A percentile compares a stretch with the other conserved stretches of the same genome.
Conservation (phyloP, 1,140 invertebrate species). For the Ganaspis sp. region DNA sequence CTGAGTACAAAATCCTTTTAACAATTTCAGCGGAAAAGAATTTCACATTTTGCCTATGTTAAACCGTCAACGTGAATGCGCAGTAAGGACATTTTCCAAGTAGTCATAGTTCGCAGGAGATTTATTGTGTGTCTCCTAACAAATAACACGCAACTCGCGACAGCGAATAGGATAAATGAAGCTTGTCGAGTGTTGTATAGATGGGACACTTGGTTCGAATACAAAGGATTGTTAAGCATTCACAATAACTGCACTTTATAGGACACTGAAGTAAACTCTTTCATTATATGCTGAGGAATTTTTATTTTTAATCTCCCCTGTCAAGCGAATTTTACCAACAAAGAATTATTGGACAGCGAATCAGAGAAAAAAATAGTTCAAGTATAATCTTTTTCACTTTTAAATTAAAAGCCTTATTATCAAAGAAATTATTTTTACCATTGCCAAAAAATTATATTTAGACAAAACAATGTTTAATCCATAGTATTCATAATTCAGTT, state of each 20-base stretch:
- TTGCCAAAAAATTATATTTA: too few species aligned
- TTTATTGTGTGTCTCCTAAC: conserved; percentile 10
- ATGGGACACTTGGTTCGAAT: background rate
- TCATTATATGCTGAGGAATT: background rate
- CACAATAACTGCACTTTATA: conserved; percentile 13
- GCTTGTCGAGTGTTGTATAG: background rate
- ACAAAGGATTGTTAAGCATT: conserved; percentile 6
- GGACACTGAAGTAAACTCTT: conserved; percentile 13
- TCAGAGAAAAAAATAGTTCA: too few species aligned
- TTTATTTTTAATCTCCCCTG: background rate
- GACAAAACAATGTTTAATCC: too few species aligned
- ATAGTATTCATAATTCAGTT: too few species aligned
- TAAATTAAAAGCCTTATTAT: too few species aligned
- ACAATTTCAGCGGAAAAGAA: background rate
- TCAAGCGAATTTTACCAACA: background rate
- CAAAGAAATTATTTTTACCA: too few species aligned
- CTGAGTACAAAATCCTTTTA: background rate
- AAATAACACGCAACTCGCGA: conserved; percentile 12
- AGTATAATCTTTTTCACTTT: too few species aligned
- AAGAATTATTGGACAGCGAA: background rate
- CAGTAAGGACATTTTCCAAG: conserved; percentile 9
- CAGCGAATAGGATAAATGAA: conserved; percentile 10
- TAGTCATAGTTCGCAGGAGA: conserved; percentile 1
- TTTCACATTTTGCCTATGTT: background rate
- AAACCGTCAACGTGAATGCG: background rate